These are phyloP conservation scores for Chaetophractus vellerosus DNA, from an alignment of 2,797 vertebrate genomes.

Conservation along the genomic window DNA sequence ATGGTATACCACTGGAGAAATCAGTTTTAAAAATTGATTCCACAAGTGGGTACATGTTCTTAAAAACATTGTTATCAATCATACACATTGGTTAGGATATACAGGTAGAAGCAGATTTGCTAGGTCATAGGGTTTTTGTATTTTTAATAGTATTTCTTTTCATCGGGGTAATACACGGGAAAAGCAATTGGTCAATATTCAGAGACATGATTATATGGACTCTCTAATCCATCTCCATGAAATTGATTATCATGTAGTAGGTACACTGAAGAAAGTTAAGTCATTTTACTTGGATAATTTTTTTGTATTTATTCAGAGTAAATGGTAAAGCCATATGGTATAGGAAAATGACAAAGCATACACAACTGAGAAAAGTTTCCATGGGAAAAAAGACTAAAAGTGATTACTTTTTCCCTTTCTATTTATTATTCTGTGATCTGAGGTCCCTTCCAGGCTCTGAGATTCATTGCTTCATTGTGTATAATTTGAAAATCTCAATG, in stretches of 20 bases:
- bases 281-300: conserved; percentile 16
- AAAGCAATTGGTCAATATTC: background rate
- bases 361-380: background rate
- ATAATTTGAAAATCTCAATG: conserved; percentile 37
- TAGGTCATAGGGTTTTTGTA: background rate
- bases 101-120: background rate
- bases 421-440: background rate
- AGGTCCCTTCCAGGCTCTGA: background rate
- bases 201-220: conserved; percentile 1
- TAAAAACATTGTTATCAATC: background rate
- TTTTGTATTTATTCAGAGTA: background rate
- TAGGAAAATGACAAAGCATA: conserved; percentile 41
- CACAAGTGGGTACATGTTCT: background rate
- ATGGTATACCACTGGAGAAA: background rate
- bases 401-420: background rate
- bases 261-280: background rate
- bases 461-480: background rate
- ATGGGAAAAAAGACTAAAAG: background rate
- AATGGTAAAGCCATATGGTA: background rate
- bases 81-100: background rate
- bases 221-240: background rate
- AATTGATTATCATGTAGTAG: background rate
- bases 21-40: background rate
- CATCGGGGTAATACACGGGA: background rate
- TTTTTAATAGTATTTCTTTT: conserved; percentile 33